Evolutionary conservation across 35 echinoderm and acorn worm genomes (phyloP).

Genomic region (Heliocidaris tuberculata): DNA sequence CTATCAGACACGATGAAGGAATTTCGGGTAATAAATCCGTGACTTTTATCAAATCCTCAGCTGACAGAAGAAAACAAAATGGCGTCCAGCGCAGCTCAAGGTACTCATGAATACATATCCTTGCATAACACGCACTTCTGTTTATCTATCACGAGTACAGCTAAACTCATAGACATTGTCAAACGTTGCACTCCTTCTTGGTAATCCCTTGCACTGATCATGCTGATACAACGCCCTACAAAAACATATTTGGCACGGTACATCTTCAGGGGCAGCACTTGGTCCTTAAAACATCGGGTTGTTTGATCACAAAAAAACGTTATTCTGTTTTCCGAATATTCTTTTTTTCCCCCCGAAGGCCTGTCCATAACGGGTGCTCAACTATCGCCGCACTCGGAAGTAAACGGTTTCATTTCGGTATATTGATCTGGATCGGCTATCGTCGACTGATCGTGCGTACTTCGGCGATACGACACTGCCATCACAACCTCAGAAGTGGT

Average conservation of each 20-base stretch:
- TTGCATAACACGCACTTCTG: not conserved
- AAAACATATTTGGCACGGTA: slow-evolving; percentile 1
- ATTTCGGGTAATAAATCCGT: not conserved
- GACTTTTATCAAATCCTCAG: not conserved
- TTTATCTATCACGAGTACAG: not conserved
- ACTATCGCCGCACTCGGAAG: slow-evolving; percentile 55
- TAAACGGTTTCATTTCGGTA: slow-evolving; percentile 84
- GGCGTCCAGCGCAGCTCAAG: not conserved
- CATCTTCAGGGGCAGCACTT: not conserved
- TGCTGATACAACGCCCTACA: not conserved
- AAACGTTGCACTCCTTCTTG: not conserved
- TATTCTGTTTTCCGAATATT: not conserved
- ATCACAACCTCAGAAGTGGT: slow-evolving; percentile 80
- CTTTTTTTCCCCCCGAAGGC: not conserved
- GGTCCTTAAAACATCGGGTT: not conserved
- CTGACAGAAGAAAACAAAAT: not conserved
- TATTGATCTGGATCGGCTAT: slow-evolving; percentile 58
- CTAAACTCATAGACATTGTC: not conserved
- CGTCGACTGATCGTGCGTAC: slow-evolving; percentile 60
- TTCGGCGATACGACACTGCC: slow-evolving; percentile 71
- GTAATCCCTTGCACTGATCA: not conserved
- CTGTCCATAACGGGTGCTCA: slow-evolving; percentile 2
- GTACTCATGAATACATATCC: not conserved
- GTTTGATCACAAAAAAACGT: not conserved
- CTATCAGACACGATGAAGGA: not conserved